phyloP scores from a whole-genome alignment of 2,797 vertebrate species.

The Amazona finschi region DNA sequence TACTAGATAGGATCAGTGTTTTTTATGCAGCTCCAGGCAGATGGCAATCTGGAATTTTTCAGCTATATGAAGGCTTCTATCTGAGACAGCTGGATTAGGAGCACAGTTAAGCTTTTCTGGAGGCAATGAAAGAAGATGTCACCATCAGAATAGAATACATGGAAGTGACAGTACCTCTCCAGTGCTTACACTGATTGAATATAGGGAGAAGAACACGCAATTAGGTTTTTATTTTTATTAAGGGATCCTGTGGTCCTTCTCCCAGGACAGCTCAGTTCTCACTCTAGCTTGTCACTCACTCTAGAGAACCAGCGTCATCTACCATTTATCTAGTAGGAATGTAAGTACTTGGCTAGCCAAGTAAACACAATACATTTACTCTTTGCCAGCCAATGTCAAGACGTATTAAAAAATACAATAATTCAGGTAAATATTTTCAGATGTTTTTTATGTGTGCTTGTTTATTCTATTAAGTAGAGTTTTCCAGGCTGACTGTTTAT shows the following conservation, averaged over 20 bases:
- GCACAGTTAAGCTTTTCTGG: neutral
- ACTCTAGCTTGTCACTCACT: neutral
- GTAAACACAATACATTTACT: neutral
- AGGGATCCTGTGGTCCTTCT: neutral
- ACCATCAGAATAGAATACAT: neutral
- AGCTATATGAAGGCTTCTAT: neutral
- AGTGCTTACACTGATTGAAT: neutral
- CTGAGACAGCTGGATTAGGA: neutral
- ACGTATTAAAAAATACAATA: neutral
- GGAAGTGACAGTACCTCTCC: neutral
- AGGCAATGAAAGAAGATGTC: neutral
- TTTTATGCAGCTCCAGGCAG: neutral
- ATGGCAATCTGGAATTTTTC: neutral
- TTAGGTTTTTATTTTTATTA: neutral
- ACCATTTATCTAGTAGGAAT: neutral
- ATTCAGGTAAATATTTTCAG: constrained; percentile 38
- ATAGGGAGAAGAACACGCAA: neutral
- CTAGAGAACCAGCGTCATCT: neutral
- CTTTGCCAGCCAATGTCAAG: neutral
- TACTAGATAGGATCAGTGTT: neutral
- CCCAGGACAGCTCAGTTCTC: neutral
- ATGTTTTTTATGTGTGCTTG: neutral
- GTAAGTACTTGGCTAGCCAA: neutral
- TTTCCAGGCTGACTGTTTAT: constrained; percentile 11
- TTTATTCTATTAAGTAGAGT: neutral